phyloP scores from a whole-genome alignment of 1,140 invertebrate species.

The Solen grandis region DNA sequence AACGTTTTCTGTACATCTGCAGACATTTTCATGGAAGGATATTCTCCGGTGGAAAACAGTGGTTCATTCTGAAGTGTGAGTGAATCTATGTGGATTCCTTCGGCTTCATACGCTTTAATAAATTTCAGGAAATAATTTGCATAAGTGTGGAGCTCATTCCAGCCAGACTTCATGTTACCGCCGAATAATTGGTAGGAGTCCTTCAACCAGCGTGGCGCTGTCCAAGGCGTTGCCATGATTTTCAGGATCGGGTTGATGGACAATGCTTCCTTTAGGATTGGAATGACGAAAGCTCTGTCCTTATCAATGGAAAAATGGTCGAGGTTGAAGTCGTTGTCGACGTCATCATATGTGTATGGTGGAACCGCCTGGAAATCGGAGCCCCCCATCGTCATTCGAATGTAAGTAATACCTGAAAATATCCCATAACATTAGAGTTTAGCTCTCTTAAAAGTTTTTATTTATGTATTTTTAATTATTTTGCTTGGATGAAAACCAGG shows the following conservation, averaged over 20 bases:
- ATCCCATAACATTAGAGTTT: neutral
- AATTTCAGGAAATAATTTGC: constrained; percentile 63
- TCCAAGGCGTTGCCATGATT: constrained; percentile 66
- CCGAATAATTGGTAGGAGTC: constrained; percentile 49
- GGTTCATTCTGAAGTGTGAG: constrained; percentile 68
- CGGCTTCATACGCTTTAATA: constrained; percentile 57
- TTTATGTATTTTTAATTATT: neutral
- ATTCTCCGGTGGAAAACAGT: constrained; percentile 31
- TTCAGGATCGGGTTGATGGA: constrained; percentile 58
- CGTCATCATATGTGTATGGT: constrained; percentile 60
- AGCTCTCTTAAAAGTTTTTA: neutral
- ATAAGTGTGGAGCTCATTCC: neutral
- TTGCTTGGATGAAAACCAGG: neutral
- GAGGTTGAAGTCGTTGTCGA: constrained; percentile 52
- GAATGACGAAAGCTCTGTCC: constrained; percentile 61
- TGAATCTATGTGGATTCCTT: constrained; percentile 58
- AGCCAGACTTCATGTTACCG: constrained; percentile 44
- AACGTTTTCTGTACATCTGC: constrained; percentile 45
- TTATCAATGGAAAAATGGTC: constrained; percentile 61
- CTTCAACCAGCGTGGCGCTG: constrained; percentile 67
- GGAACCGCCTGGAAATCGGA: constrained; percentile 59
- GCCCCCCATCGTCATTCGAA: constrained; percentile 59
- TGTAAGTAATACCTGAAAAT: constrained; percentile 54
- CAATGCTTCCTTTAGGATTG: constrained; percentile 61
- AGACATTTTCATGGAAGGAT: constrained; percentile 51